Evolutionary conservation across 2,888 invertebrate genomes (phyloP).

Genomic region (Acronicta psi): DNA sequence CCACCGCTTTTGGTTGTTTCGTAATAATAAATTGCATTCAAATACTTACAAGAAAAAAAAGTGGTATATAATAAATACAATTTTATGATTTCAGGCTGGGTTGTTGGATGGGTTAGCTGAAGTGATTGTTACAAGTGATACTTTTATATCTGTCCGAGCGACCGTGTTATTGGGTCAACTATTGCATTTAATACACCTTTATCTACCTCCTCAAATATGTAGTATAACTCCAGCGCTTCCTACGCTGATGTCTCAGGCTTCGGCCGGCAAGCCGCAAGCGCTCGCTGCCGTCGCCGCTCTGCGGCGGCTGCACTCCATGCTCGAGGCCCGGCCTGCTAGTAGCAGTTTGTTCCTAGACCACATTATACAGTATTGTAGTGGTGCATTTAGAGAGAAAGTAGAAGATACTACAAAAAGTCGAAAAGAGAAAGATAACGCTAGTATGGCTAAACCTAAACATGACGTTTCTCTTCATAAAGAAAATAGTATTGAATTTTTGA

Average conservation of each 20-base stretch:
- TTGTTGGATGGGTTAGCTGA: slow-evolving; percentile 96
- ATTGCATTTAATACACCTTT: slow-evolving; percentile 94
- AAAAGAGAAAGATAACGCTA: slow-evolving; percentile 82
- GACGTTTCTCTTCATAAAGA: slow-evolving; percentile 70
- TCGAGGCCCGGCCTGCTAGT: slow-evolving; percentile 94
- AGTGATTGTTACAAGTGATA: slow-evolving; percentile 96
- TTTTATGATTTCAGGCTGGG: slow-evolving; percentile 88
- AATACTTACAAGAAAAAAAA: too few relatives aligned
- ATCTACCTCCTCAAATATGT: slow-evolving; percentile 96
- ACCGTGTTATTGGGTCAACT: slow-evolving; percentile 97
- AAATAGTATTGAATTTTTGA: slow-evolving; percentile 78
- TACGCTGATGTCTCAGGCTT: slow-evolving; percentile 93
- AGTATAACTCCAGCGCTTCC: slow-evolving; percentile 92
- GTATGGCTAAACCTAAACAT: slow-evolving; percentile 70
- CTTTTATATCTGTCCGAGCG: slow-evolving; percentile 96
- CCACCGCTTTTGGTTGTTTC: background rate
- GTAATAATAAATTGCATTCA: too few relatives aligned
- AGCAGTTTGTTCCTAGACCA: slow-evolving; percentile 95
- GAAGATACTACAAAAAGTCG: slow-evolving; percentile 76
- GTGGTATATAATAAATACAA: background rate
- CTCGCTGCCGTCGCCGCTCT: slow-evolving; percentile 94
- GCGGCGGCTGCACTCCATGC: slow-evolving; percentile 93
- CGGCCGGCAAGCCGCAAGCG: slow-evolving; percentile 94
- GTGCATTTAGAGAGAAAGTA: slow-evolving; percentile 73
- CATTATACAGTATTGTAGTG: slow-evolving; percentile 90